A percentile compares a stretch with the other conserved stretches of the same genome.
Evolutionary conservation across 2,113 vertebrate genomes (phyloP).

Genomic region (Sinosuthora webbiana): DNA sequence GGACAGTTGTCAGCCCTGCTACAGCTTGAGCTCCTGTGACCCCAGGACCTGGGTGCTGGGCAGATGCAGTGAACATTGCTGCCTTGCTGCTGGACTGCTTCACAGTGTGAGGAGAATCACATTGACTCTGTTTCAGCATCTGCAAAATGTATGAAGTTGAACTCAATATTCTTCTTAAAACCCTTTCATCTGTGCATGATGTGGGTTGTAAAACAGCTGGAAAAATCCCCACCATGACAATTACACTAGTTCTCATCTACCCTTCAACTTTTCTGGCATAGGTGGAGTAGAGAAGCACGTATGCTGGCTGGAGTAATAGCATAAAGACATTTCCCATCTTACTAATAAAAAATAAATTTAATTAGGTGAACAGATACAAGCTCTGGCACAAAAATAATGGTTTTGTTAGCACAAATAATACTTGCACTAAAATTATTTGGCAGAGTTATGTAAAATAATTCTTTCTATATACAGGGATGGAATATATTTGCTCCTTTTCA

Average conservation of each 20-base stretch:
- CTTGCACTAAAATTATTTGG: neutral
- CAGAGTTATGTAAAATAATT: neutral
- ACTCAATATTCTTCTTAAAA: neutral
- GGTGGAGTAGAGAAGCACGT: neutral
- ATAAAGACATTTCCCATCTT: neutral
- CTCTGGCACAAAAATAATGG: neutral
- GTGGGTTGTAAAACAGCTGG: neutral
- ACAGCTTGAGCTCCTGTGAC: neutral
- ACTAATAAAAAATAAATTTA: neutral
- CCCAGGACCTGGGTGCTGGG: neutral
- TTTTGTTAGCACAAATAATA: neutral
- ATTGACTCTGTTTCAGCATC: neutral
- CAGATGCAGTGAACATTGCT: accelerated
- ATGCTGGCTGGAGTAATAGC: neutral
- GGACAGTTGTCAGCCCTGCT: accelerated
- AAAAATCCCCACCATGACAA: accelerated
- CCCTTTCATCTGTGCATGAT: neutral
- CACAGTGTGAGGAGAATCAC: neutral
- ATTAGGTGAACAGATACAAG: neutral
- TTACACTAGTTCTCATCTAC: neutral
- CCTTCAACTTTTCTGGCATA: neutral
- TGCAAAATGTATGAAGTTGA: neutral
- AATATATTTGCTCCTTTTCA: neutral
- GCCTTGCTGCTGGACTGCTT: neutral
- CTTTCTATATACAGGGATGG: neutral